Conservation (phyloP, 2,113 vertebrate species). For the Perccottus glenii region DNA sequence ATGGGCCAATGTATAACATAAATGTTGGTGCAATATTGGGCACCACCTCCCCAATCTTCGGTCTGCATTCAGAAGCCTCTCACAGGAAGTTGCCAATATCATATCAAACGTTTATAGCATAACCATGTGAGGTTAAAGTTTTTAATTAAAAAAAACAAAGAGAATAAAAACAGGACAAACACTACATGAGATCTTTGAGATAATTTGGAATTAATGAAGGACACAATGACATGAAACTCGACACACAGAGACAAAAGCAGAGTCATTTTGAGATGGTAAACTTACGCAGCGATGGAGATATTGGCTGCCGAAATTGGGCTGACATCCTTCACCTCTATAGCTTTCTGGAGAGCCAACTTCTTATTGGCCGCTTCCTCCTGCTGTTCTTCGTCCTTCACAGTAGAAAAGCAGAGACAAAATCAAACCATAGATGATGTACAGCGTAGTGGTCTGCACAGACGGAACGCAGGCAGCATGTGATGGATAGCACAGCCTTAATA, state of each 20-base stretch:
- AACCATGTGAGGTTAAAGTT: too few relatives aligned
- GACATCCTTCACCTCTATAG: conserved; percentile 96
- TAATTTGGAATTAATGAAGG: too few relatives aligned
- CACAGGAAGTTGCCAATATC: too few relatives aligned
- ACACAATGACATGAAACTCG: neutral
- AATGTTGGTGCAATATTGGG: too few relatives aligned
- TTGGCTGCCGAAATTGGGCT: conserved; percentile 96
- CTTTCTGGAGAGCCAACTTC: conserved; percentile 95
- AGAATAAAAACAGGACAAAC: too few relatives aligned
- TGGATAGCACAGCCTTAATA: neutral
- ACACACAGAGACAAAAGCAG: neutral
- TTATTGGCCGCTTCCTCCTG: conserved; percentile 98
- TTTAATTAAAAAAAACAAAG: too few relatives aligned
- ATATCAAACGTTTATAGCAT: too few relatives aligned
- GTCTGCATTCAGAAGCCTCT: too few relatives aligned
- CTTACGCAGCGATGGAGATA: conserved; percentile 97
- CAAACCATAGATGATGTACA: too few relatives aligned
- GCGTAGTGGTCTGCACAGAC: neutral
- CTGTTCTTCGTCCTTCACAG: conserved; percentile 91
- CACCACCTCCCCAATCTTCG: too few relatives aligned
- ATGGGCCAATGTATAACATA: too few relatives aligned
- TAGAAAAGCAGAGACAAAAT: neutral
- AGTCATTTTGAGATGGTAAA: conserved; percentile 4
- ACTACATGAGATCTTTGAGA: too few relatives aligned
- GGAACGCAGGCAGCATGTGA: neutral